A percentile compares a stretch with the other conserved stretches of the same genome.
Conservation (phyloP, 2,888 invertebrate species). For the Thera britannica region DNA sequence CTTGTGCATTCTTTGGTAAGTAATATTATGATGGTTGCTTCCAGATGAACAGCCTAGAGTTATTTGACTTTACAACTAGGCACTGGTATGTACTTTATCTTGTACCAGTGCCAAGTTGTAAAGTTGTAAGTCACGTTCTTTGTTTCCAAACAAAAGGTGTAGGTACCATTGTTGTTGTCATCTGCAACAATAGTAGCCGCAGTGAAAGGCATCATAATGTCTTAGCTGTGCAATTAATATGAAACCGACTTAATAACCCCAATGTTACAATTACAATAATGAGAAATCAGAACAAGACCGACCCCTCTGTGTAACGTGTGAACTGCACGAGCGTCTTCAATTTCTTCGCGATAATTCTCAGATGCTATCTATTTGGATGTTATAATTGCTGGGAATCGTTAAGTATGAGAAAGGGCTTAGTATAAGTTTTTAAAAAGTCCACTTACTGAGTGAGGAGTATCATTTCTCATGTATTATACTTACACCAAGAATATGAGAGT, state of each 20-base stretch:
- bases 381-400: slow-evolving; percentile 32
- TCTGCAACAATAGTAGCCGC: slow-evolving; percentile 53
- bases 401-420: slow-evolving; percentile 21
- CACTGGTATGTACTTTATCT: too few relatives aligned
- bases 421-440: slow-evolving; percentile 14
- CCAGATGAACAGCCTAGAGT: neutral
- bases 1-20: slow-evolving; percentile 42
- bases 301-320: slow-evolving; percentile 48
- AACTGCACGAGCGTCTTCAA: slow-evolving; percentile 53
- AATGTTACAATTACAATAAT: slow-evolving; percentile 65
- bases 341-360: slow-evolving; percentile 44
- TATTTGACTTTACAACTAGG: neutral
- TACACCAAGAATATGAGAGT: slow-evolving; percentile 13
- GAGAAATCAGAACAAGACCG: slow-evolving; percentile 58
- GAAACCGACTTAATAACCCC: slow-evolving; percentile 68
- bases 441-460: slow-evolving; percentile 16
- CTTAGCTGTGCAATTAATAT: slow-evolving; percentile 67
- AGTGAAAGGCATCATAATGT: slow-evolving; percentile 70
- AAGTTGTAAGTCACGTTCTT: slow-evolving; percentile 20
- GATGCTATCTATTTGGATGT: slow-evolving; percentile 38
- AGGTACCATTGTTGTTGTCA: slow-evolving; percentile 62
- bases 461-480: slow-evolving; percentile 15
- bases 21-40: slow-evolving; percentile 19
- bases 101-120: neutral
- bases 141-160: slow-evolving; percentile 38